Evolutionary conservation across 2,797 vertebrate genomes (phyloP), one percentile per base, ranked within the genome.

Genomic region (Vultur gryphus): DNA sequence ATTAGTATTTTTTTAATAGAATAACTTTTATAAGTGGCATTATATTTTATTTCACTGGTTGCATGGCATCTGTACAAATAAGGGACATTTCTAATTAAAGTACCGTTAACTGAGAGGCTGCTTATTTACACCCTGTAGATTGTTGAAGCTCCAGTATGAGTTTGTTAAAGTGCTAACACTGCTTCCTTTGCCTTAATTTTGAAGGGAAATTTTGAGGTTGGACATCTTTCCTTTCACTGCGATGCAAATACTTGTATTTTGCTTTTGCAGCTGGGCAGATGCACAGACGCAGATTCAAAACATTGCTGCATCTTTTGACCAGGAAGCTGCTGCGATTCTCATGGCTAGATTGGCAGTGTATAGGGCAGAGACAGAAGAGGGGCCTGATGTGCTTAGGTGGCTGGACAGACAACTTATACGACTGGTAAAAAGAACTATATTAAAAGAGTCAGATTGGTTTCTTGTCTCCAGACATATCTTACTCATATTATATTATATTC

Each of bases 341-440:
- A 99, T 99, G 99, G 99, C 99, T 4, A 98, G 99, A 44, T 76
- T 99, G 97, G 99, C 99, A 6, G 99, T 99, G 78, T 99, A 99
- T 72, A 98, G 99, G 65, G 99, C 99, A 2, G 99, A 99, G 96
- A 99, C 99, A 2, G 99, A 99, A 96, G 99, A 99, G 94, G 99
- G 99, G 12, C 99, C 99, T 1, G 99, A 99, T 65, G 99, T 99
- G 33, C 98, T 99, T n/a, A 96, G 99, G 13, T 99, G 99, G 99
- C 94, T 99, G 90, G 99, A 99, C 97, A 97, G 99, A 78, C 99
- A 99, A 81, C 99, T 99, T 39, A 99, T 99, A 96, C 98, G 99
- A 73, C 98, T 99, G 99, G 99, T 99, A 97, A 94, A 97, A 82
- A 62, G 28, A 78, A 26, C 52, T 84, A 3, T 26, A 11, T 51